Percentiles rank a stretch among this genome's conserved stretches.
phyloP scores from a whole-genome alignment of 2,797 vertebrate genomes.

The Apodemus agrarius region DNA sequence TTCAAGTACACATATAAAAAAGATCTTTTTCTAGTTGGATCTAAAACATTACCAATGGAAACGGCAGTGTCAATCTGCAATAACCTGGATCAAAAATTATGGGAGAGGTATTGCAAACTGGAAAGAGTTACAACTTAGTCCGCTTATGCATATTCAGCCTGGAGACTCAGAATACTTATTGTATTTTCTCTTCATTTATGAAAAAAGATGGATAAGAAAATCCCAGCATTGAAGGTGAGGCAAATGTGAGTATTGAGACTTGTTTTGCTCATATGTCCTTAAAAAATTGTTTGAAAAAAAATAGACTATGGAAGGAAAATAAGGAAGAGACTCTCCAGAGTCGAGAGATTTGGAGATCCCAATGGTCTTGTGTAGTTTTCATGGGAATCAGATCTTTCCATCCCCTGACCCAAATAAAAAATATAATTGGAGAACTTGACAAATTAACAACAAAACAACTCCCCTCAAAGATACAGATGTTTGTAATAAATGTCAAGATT shows the following conservation, averaged over 20 bases:
- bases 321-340: neutral
- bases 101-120: no score
- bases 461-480: neutral
- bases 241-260: neutral
- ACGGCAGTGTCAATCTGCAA: neutral
- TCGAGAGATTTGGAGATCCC: neutral
- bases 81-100: neutral
- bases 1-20: neutral
- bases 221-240: neutral
- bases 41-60: neutral
- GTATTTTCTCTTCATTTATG: neutral
- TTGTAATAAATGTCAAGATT: neutral
- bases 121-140: neutral
- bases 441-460: neutral
- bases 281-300: neutral
- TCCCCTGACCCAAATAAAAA: neutral
- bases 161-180: neutral
- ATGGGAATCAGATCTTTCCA: neutral
- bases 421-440: neutral
- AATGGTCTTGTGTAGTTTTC: neutral
- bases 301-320: neutral
- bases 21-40: neutral
- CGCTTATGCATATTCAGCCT: neutral
- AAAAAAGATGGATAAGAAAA: neutral
- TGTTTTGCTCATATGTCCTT: neutral